Evolutionary conservation across 2,888 invertebrate species (phyloP).

Genomic region (Acronicta aceris): DNA sequence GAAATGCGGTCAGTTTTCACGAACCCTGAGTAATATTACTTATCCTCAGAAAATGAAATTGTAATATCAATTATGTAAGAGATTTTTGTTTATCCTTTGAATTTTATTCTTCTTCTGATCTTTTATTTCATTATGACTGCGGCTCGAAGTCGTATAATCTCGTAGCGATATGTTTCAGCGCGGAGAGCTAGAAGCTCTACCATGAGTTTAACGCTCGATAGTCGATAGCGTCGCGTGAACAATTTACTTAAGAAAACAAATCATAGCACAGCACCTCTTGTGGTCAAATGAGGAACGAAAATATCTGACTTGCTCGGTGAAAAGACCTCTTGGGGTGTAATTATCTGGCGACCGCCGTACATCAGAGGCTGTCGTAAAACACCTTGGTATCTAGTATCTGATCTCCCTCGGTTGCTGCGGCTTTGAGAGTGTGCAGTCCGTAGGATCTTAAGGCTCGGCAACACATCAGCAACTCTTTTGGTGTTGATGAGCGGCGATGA

Average conservation of each 20-base stretch:
- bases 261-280: too few species aligned
- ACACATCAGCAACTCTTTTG: too few species aligned
- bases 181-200: neutral
- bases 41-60: conserved; percentile 33
- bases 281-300: too few species aligned
- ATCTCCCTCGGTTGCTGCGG: too few species aligned
- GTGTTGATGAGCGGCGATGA: too few species aligned
- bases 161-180: neutral
- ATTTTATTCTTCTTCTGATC: conserved; percentile 9
- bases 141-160: conserved; percentile 9
- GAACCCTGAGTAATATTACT: conserved; percentile 16
- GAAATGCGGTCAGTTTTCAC: conserved; percentile 26
- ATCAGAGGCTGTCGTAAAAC: too few species aligned
- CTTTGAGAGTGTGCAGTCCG: too few species aligned
- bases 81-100: conserved; percentile 23
- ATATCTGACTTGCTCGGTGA: too few species aligned
- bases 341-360: too few species aligned
- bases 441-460: too few species aligned
- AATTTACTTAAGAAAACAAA: neutral
- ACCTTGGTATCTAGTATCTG: too few species aligned
- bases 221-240: neutral
- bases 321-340: too few species aligned
- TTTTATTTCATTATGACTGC: conserved; percentile 32
- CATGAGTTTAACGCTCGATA: neutral
- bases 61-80: conserved; percentile 26